phyloP scores from a whole-genome alignment of 2,888 invertebrate genomes.

The Himalopsyche kuldschensis region DNA sequence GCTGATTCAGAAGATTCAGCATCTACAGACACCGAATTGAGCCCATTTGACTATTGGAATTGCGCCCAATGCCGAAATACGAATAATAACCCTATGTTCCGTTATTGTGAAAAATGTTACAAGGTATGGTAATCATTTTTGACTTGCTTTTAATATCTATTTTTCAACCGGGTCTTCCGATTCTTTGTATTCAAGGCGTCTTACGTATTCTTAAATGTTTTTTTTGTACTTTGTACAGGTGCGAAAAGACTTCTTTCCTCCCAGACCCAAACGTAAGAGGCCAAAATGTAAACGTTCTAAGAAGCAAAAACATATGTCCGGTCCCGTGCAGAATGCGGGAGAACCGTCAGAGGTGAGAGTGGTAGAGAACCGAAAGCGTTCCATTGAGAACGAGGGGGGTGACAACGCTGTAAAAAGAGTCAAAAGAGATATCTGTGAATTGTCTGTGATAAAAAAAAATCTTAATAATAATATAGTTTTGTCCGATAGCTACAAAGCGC shows the following conservation, averaged over 20 bases:
- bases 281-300: conserved; percentile 33
- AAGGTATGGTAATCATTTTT: conserved; percentile 53
- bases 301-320: conserved; percentile 8
- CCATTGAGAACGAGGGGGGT: conserved; percentile 4
- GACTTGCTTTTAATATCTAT: neutral
- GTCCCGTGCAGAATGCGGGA: neutral
- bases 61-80: conserved; percentile 66
- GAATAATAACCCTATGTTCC: conserved; percentile 66
- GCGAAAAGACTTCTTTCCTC: conserved; percentile 70
- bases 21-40: conserved; percentile 56
- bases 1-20: conserved; percentile 54
- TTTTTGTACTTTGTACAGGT: conserved; percentile 57
- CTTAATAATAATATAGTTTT: conserved; percentile 25
- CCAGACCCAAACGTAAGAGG: conserved; percentile 58
- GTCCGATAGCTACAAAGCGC: conserved; percentile 12
- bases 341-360: neutral
- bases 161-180: neutral
- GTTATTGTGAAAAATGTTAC: conserved; percentile 72
- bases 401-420: conserved; percentile 8
- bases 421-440: conserved; percentile 9
- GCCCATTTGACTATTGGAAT: conserved; percentile 63
- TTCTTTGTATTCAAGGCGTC: neutral
- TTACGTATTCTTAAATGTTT: neutral
- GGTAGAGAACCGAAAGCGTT: conserved; percentile 7
- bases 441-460: conserved; percentile 27